phyloP scores from a whole-genome alignment of 1,140 invertebrate genomes.

The Papilio machaon region DNA sequence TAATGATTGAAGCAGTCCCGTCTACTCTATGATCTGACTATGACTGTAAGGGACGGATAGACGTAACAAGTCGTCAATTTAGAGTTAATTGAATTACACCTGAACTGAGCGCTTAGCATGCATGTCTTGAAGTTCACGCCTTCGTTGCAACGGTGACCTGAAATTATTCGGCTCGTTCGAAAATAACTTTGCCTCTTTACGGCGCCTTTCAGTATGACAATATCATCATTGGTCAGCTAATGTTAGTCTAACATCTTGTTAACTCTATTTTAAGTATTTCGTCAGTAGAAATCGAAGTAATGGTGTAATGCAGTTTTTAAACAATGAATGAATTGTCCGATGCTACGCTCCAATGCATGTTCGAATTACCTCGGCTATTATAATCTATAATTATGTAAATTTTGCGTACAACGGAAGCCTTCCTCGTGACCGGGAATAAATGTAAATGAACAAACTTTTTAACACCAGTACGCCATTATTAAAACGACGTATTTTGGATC shows the following conservation, averaged over 20 bases:
- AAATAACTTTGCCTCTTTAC: not conserved
- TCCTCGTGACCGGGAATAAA: conserved; percentile 8
- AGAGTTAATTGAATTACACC: not conserved
- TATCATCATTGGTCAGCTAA: not conserved
- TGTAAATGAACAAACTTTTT: not conserved
- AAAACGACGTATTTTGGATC: conserved; percentile 10
- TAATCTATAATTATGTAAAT: conserved; percentile 5
- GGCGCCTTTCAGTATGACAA: not conserved
- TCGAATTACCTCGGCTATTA: not conserved
- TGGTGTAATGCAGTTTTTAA: not conserved
- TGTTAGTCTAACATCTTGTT: not conserved
- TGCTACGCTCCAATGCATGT: not conserved
- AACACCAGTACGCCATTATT: conserved; percentile 19
- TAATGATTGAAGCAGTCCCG: not conserved
- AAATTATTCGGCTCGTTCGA: not conserved
- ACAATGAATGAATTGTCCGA: not conserved
- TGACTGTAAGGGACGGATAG: not conserved
- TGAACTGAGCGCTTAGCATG: not conserved
- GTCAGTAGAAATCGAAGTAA: not conserved
- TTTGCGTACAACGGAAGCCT: conserved; percentile 7
- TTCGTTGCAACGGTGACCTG: not conserved
- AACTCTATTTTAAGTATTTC: not conserved
- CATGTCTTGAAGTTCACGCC: not conserved
- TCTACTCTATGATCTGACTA: not conserved
- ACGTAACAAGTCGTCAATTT: not conserved